Percentiles rank a stretch among this genome's conserved stretches.
These are phyloP conservation scores for Cataglyphis albicans DNA, from an alignment of 2,888 invertebrate species.

Conservation along the genomic window DNA sequence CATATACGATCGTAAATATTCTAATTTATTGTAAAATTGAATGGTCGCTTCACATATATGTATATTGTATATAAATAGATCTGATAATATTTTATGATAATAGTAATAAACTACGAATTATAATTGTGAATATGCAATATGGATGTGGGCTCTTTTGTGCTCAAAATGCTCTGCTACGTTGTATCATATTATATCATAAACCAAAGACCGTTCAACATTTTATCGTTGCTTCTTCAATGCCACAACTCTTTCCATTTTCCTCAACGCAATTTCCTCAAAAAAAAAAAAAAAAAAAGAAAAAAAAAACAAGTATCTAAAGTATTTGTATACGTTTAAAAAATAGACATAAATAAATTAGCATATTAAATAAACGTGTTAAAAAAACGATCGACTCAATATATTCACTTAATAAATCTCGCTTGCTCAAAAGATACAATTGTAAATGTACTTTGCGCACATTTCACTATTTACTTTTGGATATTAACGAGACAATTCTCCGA, in stretches of 20 bases:
- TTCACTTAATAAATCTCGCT: background rate
- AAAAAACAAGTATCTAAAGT: background rate
- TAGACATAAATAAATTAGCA: background rate
- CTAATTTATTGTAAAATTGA: slow-evolving; percentile 17
- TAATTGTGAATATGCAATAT: slow-evolving; percentile 74
- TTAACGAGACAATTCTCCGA: slow-evolving; percentile 43
- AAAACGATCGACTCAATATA: background rate
- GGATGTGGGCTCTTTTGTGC: slow-evolving; percentile 58
- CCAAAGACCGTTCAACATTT: slow-evolving; percentile 83
- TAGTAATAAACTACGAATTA: slow-evolving; percentile 68
- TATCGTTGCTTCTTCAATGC: slow-evolving; percentile 43
- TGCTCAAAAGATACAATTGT: slow-evolving; percentile 12
- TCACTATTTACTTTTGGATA: slow-evolving; percentile 14
- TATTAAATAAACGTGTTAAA: background rate
- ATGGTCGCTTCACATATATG: slow-evolving; percentile 66
- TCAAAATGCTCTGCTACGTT: slow-evolving; percentile 73
- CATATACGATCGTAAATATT: slow-evolving; percentile 1
- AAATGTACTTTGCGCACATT: background rate
- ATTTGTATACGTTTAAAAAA: background rate
- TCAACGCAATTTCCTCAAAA: background rate
- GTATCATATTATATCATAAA: slow-evolving; percentile 82
- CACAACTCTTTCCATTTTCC: background rate
- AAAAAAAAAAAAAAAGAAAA: background rate
- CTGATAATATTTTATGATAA: slow-evolving; percentile 70
- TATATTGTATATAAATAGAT: slow-evolving; percentile 79